Evolutionary conservation across 92 coral and sea anemone species (phyloP).

Genomic region (Porites lobata): DNA sequence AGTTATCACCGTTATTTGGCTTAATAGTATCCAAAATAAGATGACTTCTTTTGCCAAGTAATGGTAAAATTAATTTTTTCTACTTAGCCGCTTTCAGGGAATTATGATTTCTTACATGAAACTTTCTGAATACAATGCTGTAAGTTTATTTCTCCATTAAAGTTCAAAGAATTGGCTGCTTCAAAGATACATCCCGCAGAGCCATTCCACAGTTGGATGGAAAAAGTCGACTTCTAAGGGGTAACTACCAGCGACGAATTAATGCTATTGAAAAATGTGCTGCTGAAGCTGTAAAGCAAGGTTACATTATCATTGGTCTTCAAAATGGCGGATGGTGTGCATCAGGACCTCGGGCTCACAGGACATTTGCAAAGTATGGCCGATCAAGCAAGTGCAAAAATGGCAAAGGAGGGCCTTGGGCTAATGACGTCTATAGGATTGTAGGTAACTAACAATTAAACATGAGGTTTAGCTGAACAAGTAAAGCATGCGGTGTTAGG

Average conservation of each 20-base stretch:
- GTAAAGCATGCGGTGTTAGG: not conserved
- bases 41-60: too few species aligned
- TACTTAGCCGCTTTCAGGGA: too few species aligned
- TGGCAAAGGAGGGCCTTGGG: slow-evolving; percentile 54
- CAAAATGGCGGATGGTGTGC: slow-evolving; percentile 48
- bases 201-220: slow-evolving; percentile 59
- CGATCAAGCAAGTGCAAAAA: slow-evolving; percentile 42
- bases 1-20: too few species aligned
- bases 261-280: slow-evolving; percentile 43
- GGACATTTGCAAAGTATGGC: slow-evolving; percentile 40
- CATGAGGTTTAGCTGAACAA: not conserved
- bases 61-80: too few species aligned
- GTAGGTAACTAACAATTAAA: slow-evolving; percentile 4
- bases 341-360: slow-evolving; percentile 29
- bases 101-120: too few species aligned
- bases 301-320: slow-evolving; percentile 19
- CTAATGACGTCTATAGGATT: slow-evolving; percentile 52
- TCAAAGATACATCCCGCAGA: slow-evolving; percentile 57
- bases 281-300: slow-evolving; percentile 29
- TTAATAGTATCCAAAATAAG: too few species aligned
- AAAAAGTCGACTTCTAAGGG: slow-evolving; percentile 23
- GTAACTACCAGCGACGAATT: slow-evolving; percentile 38
- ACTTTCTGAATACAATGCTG: not conserved
- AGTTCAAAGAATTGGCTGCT: slow-evolving; percentile 60
- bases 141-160: not conserved